Base-by-base conservation (phyloP, 2,797 vertebrate species). In the Sebastes minor region DNA sequence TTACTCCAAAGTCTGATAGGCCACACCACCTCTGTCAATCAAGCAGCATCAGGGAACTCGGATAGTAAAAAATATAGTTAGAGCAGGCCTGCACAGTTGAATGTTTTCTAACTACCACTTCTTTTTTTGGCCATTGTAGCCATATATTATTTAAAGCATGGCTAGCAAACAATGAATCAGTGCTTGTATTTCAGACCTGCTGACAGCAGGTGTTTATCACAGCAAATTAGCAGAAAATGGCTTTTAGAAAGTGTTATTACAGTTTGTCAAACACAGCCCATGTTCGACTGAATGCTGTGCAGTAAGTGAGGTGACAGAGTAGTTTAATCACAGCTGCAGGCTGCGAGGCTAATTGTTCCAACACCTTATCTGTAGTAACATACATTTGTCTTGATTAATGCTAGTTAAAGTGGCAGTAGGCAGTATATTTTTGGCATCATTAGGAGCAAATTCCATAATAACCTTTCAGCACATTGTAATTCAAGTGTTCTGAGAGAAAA, bases 151-250 rank as follows among this genome's bases (percentile, higher is more conserved):
- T 38, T 61, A 6, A 63, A 33, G 25, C 32, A 28, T 23, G 20
- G 42, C 46, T 30, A 8, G 9, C 23, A 60, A 73, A 69, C 16
- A 6, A 23, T 73, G 5, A 69, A 56, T 62, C 63, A 52, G 46
- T 8, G 30, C 38, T 22, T 30, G 11, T 57, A 33, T 66, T 53
- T 66, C 27, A 23, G 33, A 27, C 14, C 8, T n/a, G 5, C 67
- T 38, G 23, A 46, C 64, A 73, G 61, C 66, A 28, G 28, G 60
- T 67, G 38, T 81, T 71, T 53, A 70, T 77, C 56, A 55, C 38
- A 0, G 59, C 23, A 52, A 14, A 80, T 71, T 0, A 68, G 16
- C 23, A 72, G 57, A 65, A 75, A 85, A 53, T 67, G 52, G 49
- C 3, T 55, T 57, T 69, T 52, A 23, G 10, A 68, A 53, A 28